A percentile compares a stretch with the other conserved stretches of the same genome.
Evolutionary conservation across 2,797 vertebrate species (phyloP).

Genomic region (Tauraco hartlaubi): DNA sequence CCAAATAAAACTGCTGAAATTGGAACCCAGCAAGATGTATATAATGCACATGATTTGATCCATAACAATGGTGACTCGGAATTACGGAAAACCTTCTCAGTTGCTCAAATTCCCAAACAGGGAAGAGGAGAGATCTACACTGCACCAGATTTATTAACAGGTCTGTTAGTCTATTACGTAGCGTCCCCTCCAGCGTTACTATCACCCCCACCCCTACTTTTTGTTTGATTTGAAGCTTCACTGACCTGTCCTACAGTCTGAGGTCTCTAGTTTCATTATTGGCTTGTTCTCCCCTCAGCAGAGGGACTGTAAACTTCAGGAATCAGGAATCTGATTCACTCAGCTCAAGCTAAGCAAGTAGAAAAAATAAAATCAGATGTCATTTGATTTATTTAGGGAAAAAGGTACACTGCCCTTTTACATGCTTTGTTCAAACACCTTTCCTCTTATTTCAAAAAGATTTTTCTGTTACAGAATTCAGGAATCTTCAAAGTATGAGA

Average conservation of each 20-base stretch:
- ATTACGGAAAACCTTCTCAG: background rate
- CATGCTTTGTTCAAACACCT: background rate
- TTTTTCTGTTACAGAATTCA: background rate
- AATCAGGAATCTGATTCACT: background rate
- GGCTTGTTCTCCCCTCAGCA: background rate
- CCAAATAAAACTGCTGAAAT: conserved; percentile 1
- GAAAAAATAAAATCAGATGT: background rate
- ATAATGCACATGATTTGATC: background rate
- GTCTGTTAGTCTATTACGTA: background rate
- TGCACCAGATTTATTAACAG: background rate
- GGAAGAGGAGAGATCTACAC: background rate
- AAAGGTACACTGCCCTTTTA: fast-evolving
- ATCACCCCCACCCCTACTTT: background rate
- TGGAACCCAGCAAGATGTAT: background rate
- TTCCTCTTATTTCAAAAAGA: background rate
- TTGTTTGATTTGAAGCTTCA: background rate
- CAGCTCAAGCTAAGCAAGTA: background rate
- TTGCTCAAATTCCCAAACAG: background rate
- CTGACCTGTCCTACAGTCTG: background rate
- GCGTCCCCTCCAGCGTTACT: background rate
- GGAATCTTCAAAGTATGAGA: background rate
- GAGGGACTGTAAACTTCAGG: background rate
- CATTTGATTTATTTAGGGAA: background rate
- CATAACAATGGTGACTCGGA: background rate
- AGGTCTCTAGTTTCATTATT: background rate